phyloP scores from a whole-genome alignment of 53 echinoderm and acorn worm genomes.

The Paelopatides confundens region DNA sequence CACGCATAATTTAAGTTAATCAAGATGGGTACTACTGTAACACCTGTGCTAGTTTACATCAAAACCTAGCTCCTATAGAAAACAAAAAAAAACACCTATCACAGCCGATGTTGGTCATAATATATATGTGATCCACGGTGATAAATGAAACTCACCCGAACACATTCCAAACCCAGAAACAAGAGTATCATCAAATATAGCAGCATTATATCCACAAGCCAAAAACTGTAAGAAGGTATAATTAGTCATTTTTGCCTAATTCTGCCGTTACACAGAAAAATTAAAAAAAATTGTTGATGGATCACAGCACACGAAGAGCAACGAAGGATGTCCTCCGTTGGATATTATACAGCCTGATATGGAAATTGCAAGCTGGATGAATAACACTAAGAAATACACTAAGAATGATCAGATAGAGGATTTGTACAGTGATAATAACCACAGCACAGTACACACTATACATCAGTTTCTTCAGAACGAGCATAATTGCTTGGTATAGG shows the following conservation, averaged over 20 bases:
- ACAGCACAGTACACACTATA: neutral
- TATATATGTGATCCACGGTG: too few relatives aligned
- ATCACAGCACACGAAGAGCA: neutral
- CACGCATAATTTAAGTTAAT: too few relatives aligned
- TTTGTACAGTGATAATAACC: neutral
- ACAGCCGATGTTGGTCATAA: neutral
- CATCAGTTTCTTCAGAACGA: neutral
- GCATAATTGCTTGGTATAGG: constrained; percentile 28
- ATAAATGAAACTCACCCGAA: constrained; percentile 2
- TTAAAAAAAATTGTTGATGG: neutral
- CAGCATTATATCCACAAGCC: constrained; percentile 32
- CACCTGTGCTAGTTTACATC: too few relatives aligned
- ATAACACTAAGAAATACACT: neutral
- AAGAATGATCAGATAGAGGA: neutral
- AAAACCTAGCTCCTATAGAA: too few relatives aligned
- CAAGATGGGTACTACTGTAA: too few relatives aligned
- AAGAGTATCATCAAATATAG: neutral
- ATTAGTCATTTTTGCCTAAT: constrained; percentile 6
- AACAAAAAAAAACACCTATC: neutral
- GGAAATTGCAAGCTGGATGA: neutral
- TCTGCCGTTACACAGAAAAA: neutral
- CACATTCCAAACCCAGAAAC: constrained; percentile 20
- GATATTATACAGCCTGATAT: neutral
- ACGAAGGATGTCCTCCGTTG: neutral
- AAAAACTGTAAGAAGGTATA: constrained; percentile 26